These are phyloP conservation scores for Lissocephala sabroskyi DNA, from an alignment of 2,888 invertebrate genomes.

Conservation along the genomic window DNA sequence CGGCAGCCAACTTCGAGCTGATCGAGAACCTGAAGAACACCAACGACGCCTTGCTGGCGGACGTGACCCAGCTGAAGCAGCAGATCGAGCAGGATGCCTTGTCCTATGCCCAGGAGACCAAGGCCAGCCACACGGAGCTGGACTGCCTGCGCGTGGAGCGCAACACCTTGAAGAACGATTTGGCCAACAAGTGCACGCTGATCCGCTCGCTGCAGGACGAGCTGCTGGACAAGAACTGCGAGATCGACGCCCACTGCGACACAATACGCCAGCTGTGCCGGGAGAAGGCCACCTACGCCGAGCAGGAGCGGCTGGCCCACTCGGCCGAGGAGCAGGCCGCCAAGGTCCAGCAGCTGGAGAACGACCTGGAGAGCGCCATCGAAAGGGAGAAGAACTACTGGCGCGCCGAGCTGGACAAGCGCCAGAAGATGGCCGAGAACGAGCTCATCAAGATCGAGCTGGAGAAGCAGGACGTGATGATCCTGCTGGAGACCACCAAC, in stretches of 20 bases:
- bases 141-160: conserved; percentile 68
- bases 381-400: conserved; percentile 72
- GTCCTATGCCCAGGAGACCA: conserved; percentile 64
- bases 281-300: conserved; percentile 63
- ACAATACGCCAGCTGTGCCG: conserved; percentile 66
- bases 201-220: conserved; percentile 69
- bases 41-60: conserved; percentile 54
- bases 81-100: conserved; percentile 69
- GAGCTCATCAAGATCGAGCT: conserved; percentile 74
- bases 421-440: conserved; percentile 75
- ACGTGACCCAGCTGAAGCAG: conserved; percentile 55
- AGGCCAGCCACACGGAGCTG: conserved; percentile 62
- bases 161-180: conserved; percentile 65
- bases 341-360: conserved; percentile 72
- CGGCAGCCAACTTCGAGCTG: conserved; percentile 44
- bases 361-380: conserved; percentile 70
- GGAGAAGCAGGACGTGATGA: conserved; percentile 74
- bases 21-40: conserved; percentile 58
- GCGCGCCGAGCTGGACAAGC: conserved; percentile 74
- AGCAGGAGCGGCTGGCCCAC: conserved; percentile 70
- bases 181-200: conserved; percentile 68
- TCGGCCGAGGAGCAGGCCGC: conserved; percentile 71
- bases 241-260: conserved; percentile 70
- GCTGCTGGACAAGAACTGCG: conserved; percentile 67
- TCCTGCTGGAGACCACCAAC: conserved; percentile 69